Base-by-base conservation (phyloP, 1,140 invertebrate species). In the Eufriesea mexicana region DNA sequence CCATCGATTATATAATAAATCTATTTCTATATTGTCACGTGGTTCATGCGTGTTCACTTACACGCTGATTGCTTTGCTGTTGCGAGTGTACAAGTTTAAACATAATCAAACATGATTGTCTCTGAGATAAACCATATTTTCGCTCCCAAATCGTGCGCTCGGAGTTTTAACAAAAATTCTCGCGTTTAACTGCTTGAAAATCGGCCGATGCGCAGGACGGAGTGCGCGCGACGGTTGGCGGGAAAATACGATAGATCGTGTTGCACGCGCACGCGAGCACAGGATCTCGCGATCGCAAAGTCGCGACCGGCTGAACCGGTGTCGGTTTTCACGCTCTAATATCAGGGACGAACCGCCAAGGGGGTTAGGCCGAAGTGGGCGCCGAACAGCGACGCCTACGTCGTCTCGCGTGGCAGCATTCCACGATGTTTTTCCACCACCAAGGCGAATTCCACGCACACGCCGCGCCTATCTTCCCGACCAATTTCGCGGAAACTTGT, bases 401-500 rank as follows among this genome's bases (percentile, higher is more conserved):
- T 74, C 51, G 62, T 84, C 85, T 87, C 70, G 74, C 62, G 66
- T 72, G 55, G 51, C 70, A 74, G 75, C 83, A 88, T 88, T 87
- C 78, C 83, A 73, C 28, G 70, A 20, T 67, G 61, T 72, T 72
- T 84, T 67, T 66, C 78, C 75, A 57, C 35, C 66, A 45, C 45
- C 59, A 23, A 61, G 4, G 28, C 47, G 51, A n/a, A 66, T 85
- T 72, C 73, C 51, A 14, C 35, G 49, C 62, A 20, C 71, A 49
- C 45, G n/a, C 51, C 20, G 25, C 71, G 64, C 59, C n/a, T 55
- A 64, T 42, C 62, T 59, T 64, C 72, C 18, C 74, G 62, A 67
- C 45, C 54, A 77, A 80, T 66, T 84, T 87, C 86, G 72, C 67
- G 73, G 77, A 87, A 88, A 76, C 82, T 87, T 67, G 78, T 88